Evolutionary conservation across 1,140 invertebrate species (phyloP), one percentile per base, ranked within the genome.

Genomic region (Macrobrachium nipponense): DNA sequence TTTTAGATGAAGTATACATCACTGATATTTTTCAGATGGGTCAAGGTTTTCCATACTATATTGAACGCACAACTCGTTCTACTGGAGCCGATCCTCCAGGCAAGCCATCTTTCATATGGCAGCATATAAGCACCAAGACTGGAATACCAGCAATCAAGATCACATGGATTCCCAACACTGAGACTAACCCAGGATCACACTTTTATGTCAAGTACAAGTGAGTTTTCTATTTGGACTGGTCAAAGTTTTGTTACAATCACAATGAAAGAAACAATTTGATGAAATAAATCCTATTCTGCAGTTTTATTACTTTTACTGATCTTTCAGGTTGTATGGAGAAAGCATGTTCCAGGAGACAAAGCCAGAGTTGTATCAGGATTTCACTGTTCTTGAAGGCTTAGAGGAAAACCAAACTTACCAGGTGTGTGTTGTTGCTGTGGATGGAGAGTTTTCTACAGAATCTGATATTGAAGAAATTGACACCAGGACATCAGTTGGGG

Each of bases 401-500:
- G 94, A 95, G 89, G 95, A 95, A 6, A 96, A 96, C n/a, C 95
- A 96, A 87, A 93, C 94, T 7, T 94, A 99, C 90, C 96, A 98
- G 89, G 95, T 99, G 90, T 93, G 95, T 84, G 94, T 98, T 3
- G 97, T 98, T 10, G 95, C 98, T 36, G 97, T 98, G 68, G 98
- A 99, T 91, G 97, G 97, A 3, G 93, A 95, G 60, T 94, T 94
- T 82, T 91, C 94, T 72, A 94, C 94, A 12, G 94, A 95, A 89
- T 97, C 96, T 90, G 93, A 93, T 73, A 87, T 93, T 0, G 93
- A 95, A 91, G 95, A 97, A 89, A 94, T 98, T 59, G 95, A 96
- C 89, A 96, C 96, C 20, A 95, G 94, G 75, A 27, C 81, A 73
- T 93, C 92, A 88, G 92, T 89, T 88, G 86, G 86, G 60, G 88